phyloP scores from a whole-genome alignment of 2,797 vertebrate genomes.

The Clamator glandarius region DNA sequence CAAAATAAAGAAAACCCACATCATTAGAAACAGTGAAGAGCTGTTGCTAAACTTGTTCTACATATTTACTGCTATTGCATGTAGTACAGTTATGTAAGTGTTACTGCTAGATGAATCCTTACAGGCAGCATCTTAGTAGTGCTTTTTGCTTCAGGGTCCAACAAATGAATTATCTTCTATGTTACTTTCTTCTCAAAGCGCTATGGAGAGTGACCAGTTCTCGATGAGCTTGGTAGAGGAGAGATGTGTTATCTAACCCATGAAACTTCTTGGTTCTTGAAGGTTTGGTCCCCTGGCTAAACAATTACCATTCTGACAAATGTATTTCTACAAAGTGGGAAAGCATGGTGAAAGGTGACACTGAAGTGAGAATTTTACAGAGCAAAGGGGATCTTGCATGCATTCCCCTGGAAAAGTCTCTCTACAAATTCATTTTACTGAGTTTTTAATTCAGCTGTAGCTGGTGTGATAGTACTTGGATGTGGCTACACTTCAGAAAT shows the following conservation, averaged over 20 bases:
- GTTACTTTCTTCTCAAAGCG: not conserved
- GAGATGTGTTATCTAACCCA: not conserved
- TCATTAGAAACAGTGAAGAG: not conserved
- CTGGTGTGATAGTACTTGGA: not conserved
- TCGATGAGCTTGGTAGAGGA: not conserved
- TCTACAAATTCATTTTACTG: not conserved
- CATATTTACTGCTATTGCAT: not conserved
- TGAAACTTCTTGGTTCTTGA: not conserved
- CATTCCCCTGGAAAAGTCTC: not conserved
- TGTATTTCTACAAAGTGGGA: not conserved
- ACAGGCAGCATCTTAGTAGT: not conserved
- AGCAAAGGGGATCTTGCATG: not conserved
- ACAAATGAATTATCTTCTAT: not conserved
- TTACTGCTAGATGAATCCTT: not conserved
- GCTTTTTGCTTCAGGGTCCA: not conserved
- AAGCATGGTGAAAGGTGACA: not conserved
- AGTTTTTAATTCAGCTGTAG: not conserved
- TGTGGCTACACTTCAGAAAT: not conserved
- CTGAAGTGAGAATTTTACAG: not conserved
- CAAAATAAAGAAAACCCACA: not conserved
- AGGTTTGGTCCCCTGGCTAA: not conserved
- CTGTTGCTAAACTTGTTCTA: not conserved
- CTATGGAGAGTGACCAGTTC: not conserved
- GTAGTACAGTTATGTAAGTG: not conserved
- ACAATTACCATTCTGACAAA: not conserved